Evolutionary conservation across 1,140 invertebrate species (phyloP), one percentile per base, ranked within the genome.

Genomic region (Ladona fulva): DNA sequence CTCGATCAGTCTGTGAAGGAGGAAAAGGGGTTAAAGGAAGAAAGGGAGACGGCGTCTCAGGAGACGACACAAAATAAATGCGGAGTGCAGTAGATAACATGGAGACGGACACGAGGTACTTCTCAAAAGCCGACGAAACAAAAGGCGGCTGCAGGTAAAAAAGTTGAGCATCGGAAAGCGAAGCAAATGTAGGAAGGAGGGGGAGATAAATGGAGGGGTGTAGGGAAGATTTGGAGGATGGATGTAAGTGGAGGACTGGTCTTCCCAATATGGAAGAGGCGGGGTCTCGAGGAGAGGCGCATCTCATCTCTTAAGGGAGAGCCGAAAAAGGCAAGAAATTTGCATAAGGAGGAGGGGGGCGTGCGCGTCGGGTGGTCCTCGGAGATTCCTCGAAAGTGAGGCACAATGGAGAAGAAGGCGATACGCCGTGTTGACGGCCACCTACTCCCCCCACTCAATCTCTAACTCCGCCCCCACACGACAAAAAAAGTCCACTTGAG

Each of bases 231-330:
- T 66, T 12, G 52, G 1, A 1, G 3, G 29, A 22, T 66, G 52
- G 52, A 66, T 66, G 52, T 66, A 66, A 66, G 52, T 12, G 52
- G 52, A 3, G 52, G 44, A 52, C 44, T 52, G 44, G 44, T 84
- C 85, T 85, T 85, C 85, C 85, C 84, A 84, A 84, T 79, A 7
- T 22, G 59, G 77, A 29, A 24, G 25, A 77, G 74, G 78, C 76
- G 74, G 73, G 75, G 74, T 76, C 24, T 74, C 29, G 75, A 79
- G 78, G 80, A 80, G 80, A 79, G 77, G 80, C 78, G 80, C 80
- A 5, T 12, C 52, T 19, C n/a, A 5, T 1, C n/a, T 52, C 44
- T 52, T 19, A 19, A 52, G 44, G 44, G 44, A 52, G 44, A 11
- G 10, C 44, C 44, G 44, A 52, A 52, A 52, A 66, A 66, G 52